A percentile compares a stretch with the other conserved stretches of the same genome.
Evolutionary conservation across 2,888 invertebrate genomes (phyloP).

Genomic region (Melipona bicolor): DNA sequence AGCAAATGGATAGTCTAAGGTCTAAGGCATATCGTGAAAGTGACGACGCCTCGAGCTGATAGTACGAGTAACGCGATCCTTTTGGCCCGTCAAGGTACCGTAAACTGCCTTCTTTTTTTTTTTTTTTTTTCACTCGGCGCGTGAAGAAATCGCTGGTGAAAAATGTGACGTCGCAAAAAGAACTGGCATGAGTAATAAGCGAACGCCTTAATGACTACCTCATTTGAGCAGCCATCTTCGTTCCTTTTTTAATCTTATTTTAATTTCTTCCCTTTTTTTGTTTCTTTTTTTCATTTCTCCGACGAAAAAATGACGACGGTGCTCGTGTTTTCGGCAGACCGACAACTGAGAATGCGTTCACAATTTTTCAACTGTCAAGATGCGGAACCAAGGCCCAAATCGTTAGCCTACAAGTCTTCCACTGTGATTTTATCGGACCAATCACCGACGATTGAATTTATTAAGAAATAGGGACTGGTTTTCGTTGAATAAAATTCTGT

Average conservation of each 20-base stretch:
- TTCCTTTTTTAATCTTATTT: background rate
- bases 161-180: conserved; percentile 35
- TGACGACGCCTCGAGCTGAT: conserved; percentile 5
- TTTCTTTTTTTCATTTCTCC: background rate
- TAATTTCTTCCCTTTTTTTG: background rate
- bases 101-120: conserved; percentile 5
- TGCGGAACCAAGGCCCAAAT: conserved; percentile 36
- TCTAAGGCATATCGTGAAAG: background rate
- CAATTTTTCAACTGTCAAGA: conserved; percentile 62
- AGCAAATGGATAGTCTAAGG: background rate
- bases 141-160: conserved; percentile 21
- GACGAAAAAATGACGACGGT: background rate
- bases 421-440: conserved; percentile 8
- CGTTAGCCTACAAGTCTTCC: background rate
- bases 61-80: background rate
- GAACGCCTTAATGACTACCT: conserved; percentile 65
- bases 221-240: conserved; percentile 32
- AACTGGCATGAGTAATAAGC: conserved; percentile 64
- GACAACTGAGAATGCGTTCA: conserved; percentile 41
- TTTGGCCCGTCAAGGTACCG: conserved; percentile 18
- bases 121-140: background rate
- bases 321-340: conserved; percentile 41
- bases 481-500: background rate
- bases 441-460: conserved; percentile 7
- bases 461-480: background rate